These are phyloP conservation scores for Psettodes erumei DNA, from an alignment of 2,113 vertebrate genomes.

Conservation along the genomic window DNA sequence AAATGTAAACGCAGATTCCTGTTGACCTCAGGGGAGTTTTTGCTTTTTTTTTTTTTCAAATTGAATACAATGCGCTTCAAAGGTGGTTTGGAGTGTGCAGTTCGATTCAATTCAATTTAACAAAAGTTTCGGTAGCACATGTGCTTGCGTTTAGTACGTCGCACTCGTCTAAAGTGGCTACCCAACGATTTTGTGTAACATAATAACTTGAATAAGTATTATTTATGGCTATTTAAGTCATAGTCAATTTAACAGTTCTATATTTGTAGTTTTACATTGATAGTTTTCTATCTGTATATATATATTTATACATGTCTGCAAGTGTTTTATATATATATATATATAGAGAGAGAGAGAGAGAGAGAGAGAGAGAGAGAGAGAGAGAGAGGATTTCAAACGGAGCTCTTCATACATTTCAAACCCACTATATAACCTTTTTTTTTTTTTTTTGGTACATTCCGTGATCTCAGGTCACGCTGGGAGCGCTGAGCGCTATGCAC, in stretches of 20 bases:
- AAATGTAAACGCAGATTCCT: not conserved
- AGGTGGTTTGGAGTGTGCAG: not conserved
- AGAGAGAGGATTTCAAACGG: constrained; percentile 1
- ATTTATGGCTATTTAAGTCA: not conserved
- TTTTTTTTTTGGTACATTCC: not conserved
- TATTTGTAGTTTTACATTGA: not conserved
- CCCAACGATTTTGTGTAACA: too few species aligned
- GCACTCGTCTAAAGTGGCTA: not conserved
- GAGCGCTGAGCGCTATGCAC: constrained; percentile 2
- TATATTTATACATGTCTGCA: too few species aligned
- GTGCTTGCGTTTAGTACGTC: not conserved
- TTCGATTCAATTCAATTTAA: not conserved
- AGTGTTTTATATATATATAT: too few species aligned
- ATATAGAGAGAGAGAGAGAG: too few species aligned
- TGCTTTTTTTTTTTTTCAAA: constrained; percentile 4
- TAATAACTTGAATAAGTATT: not conserved
- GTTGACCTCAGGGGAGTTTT: not conserved
- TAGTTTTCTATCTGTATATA: not conserved
- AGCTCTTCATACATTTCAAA: constrained; percentile 5
- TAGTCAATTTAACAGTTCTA: too few species aligned
- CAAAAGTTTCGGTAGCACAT: not conserved
- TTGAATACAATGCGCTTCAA: not conserved
- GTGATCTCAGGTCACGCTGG: not conserved
- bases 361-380: too few species aligned
- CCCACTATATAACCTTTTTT: not conserved